Percentiles rank a stretch among this genome's conserved stretches.
phyloP scores from a whole-genome alignment of 2,888 invertebrate species.

The Hypercompe scribonia region DNA sequence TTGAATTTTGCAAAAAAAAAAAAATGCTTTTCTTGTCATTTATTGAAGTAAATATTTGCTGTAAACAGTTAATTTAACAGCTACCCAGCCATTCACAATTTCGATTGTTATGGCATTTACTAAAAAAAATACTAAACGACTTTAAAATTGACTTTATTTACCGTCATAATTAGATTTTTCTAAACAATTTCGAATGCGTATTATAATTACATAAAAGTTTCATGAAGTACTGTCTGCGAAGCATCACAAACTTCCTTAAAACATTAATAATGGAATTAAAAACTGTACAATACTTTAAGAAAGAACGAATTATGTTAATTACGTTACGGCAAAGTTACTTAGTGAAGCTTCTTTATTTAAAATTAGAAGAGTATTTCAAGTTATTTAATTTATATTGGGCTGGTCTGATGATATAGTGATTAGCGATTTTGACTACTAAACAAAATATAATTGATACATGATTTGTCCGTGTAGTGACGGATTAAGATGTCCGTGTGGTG shows the following conservation, averaged over 20 bases:
- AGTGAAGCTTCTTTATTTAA: slow-evolving; percentile 6
- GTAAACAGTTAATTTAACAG: too few relatives aligned
- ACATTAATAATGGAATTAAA: slow-evolving; percentile 13
- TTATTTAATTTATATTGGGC: not conserved
- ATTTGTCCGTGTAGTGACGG: too few relatives aligned
- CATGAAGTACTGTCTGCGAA: not conserved
- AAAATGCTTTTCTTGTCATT: too few relatives aligned
- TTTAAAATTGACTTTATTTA: not conserved
- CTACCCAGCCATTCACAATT: too few relatives aligned
- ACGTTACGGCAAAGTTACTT: slow-evolving; percentile 6
- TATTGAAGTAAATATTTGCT: too few relatives aligned
- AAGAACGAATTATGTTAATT: slow-evolving; percentile 16
- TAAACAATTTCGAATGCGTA: not conserved
- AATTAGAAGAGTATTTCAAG: slow-evolving; percentile 1
- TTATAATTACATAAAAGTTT: not conserved
- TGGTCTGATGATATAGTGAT: too few relatives aligned
- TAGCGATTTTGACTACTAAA: too few relatives aligned
- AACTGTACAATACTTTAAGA: slow-evolving; percentile 5
- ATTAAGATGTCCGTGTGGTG: too few relatives aligned
- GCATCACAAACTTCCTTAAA: not conserved
- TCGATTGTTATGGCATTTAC: too few relatives aligned
- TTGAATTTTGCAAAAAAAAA: too few relatives aligned
- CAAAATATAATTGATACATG: too few relatives aligned
- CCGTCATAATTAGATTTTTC: not conserved
- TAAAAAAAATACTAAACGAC: too few relatives aligned